A percentile compares a stretch with the other conserved stretches of the same genome.
phyloP scores from a whole-genome alignment of 2,797 vertebrate genomes.

The Propithecus perrieri region DNA sequence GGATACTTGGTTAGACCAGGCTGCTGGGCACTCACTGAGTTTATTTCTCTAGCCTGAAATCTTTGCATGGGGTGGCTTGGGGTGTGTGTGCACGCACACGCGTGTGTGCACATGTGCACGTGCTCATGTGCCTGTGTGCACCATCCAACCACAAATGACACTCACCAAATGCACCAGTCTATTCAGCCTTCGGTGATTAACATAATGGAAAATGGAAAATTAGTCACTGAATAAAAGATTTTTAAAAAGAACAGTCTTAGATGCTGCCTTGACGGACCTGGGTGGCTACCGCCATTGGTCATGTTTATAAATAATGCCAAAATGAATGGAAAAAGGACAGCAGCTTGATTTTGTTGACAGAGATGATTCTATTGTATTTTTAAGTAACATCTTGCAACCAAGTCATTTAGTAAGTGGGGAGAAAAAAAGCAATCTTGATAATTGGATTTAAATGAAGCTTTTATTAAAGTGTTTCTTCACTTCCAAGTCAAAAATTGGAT shows the following conservation, averaged over 20 bases:
- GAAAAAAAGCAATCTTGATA: not conserved
- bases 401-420: conserved; percentile 6
- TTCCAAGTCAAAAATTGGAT: conserved; percentile 44
- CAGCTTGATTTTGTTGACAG: not conserved
- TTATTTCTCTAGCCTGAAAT: not conserved
- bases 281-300: not conserved
- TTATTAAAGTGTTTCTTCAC: conserved; percentile 47
- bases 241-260: conserved; percentile 8
- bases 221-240: not conserved
- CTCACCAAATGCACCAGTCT: not conserved
- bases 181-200: conserved; percentile 9
- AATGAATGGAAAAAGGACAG: not conserved
- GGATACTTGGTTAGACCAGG: not conserved
- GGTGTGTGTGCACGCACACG: fast-evolving
- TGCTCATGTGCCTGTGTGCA: no score
- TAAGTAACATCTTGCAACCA: conserved; percentile 17
- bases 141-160: not conserved
- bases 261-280: not conserved
- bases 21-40: not conserved
- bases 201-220: conserved; percentile 46
- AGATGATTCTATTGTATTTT: not conserved
- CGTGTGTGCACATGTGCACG: fast-evolving
- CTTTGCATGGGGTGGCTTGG: not conserved
- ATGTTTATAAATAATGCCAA: conserved; percentile 21
- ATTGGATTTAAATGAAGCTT: conserved; percentile 44